phyloP scores from a whole-genome alignment of 2,113 vertebrate species.

The Sardina pilchardus region DNA sequence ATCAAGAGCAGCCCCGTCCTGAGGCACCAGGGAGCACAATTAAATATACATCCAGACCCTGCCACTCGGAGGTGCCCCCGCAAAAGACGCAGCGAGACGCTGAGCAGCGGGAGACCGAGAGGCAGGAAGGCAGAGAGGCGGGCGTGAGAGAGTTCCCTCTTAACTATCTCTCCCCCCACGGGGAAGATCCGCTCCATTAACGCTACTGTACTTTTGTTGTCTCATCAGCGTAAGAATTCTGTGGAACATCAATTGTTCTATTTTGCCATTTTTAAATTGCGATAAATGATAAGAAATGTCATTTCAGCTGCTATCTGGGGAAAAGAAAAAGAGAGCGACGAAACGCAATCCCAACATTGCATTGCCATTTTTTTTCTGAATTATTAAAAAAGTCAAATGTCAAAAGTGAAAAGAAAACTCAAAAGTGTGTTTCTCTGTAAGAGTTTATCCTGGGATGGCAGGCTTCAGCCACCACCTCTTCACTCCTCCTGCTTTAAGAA shows the following conservation, averaged over 20 bases:
- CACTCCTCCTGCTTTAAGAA: not conserved
- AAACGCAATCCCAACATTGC: too few species aligned
- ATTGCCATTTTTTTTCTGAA: too few species aligned
- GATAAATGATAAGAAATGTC: too few species aligned
- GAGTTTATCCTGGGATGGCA: not conserved
- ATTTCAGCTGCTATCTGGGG: too few species aligned
- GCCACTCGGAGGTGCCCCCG: conserved; percentile 37
- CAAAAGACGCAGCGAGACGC: not conserved
- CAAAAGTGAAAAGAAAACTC: not conserved
- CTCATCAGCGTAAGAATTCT: not conserved
- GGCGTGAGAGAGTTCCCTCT: not conserved
- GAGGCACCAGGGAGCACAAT: conserved; percentile 60
- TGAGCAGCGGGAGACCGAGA: not conserved
- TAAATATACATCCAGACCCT: conserved; percentile 64
- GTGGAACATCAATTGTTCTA: not conserved
- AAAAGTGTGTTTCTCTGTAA: not conserved
- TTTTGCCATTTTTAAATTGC: too few species aligned
- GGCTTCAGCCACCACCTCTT: not conserved
- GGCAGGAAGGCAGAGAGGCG: not conserved
- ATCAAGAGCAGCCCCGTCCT: conserved; percentile 61
- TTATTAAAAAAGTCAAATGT: not conserved
- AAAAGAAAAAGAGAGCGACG: too few species aligned
- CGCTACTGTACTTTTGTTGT: not conserved
- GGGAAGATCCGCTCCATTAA: not conserved
- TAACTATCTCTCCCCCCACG: not conserved